Evolutionary conservation across 2,888 invertebrate genomes (phyloP), one percentile per base, ranked within the genome.

Genomic region (Phymatocera aterrima): DNA sequence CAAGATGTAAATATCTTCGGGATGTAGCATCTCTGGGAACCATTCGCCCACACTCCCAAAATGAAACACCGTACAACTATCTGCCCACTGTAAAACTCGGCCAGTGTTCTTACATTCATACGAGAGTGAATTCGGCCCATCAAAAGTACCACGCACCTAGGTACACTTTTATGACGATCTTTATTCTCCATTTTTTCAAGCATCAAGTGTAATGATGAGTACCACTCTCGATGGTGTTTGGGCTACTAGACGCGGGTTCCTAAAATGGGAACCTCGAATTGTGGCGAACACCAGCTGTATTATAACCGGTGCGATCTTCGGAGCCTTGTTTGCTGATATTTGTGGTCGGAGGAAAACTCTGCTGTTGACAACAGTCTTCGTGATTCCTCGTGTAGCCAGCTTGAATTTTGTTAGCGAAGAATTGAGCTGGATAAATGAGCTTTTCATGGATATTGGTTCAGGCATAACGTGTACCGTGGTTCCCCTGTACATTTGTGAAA

Each of bases 401-500:
- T 46, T 40, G 24, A 24, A 28, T n/a, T 15, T 28, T 3, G 24
- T 37, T n/a, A 24, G 28, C 28, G 10, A 6, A 0, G 2, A 46
- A 43, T 68, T 8, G 46, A 43, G 43, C 37, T 68, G 21, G 46
- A 21, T 46, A 46, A 68, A 34, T 3, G 2, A 28, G 28, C 10
- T 5, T 15, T 24, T 46, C 43, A 46, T 43, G 43, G 40, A 43
- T n/a, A 21, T 68, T 28, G 68, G 68, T 28, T 28, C 46, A 15
- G 68, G 43, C 6, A 15, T 68, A 8, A 46, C 18, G 24, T 46
- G 68, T 8, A 68, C 68, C 46, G 68, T 68, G 12, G 43, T 46
- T 43, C 68, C 68, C 4, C 46, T 68, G 12, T 68, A 68, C 28
- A 68, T 68, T 43, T 43, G 21, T 15, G 68, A 68, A 68, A 68